Evolutionary conservation across 2,888 invertebrate genomes (phyloP).

Genomic region (Agriotes lineatus): DNA sequence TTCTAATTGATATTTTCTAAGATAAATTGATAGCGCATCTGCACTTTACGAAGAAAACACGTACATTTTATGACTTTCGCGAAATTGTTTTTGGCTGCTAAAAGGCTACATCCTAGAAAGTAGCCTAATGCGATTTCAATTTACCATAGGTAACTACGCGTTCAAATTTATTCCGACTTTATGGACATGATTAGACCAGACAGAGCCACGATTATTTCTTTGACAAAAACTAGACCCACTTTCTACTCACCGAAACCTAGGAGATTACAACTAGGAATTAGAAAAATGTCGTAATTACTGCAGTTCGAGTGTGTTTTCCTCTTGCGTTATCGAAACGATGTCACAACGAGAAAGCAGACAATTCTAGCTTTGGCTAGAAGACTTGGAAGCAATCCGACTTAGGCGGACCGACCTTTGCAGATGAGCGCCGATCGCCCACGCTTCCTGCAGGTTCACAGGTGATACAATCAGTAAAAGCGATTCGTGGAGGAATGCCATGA

Average conservation of each 20-base stretch:
- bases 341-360: not conserved
- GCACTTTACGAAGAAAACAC: too few relatives aligned
- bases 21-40: too few relatives aligned
- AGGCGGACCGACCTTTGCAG: not conserved
- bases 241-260: not conserved
- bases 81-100: too few relatives aligned
- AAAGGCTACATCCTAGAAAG: too few relatives aligned
- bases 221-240: not conserved
- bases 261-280: not conserved
- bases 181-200: too few relatives aligned
- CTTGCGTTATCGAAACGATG: not conserved
- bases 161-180: too few relatives aligned
- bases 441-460: conserved; percentile 31
- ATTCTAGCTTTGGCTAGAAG: too few relatives aligned
- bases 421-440: conserved; percentile 3
- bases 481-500: conserved; percentile 38
- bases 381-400: too few relatives aligned
- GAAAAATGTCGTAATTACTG: not conserved
- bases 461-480: conserved; percentile 39
- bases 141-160: too few relatives aligned
- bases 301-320: not conserved
- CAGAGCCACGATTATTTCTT: not conserved
- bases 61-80: too few relatives aligned
- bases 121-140: too few relatives aligned
- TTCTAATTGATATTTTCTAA: too few relatives aligned